Percentiles rank a stretch among this genome's conserved stretches.
Conservation (phyloP, 2,797 vertebrate species). For the Chaunax sp. region DNA sequence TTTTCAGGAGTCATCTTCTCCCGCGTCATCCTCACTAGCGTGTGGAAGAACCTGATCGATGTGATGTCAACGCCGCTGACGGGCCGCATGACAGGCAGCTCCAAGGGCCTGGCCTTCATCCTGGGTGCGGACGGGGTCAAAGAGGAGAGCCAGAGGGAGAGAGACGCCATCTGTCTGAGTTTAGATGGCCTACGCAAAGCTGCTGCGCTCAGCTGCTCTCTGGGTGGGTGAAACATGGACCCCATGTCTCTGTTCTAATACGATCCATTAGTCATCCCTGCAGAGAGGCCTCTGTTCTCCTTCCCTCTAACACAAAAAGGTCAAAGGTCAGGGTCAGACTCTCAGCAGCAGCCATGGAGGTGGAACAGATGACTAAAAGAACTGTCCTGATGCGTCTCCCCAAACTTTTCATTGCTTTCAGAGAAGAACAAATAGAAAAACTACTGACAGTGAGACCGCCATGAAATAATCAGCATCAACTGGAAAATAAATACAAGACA, state of each 20-base stretch:
- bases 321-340: neutral
- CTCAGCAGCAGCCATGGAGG: neutral
- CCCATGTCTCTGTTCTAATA: neutral
- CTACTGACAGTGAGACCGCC: too few species aligned
- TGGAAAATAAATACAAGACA: too few species aligned
- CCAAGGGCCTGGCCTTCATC: slow-evolving; percentile 93
- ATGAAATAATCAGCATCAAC: too few species aligned
- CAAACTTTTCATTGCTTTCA: too few species aligned
- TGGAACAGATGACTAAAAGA: slow-evolving; percentile 1
- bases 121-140: slow-evolving; percentile 93
- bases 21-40: slow-evolving; percentile 93
- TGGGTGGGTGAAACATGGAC: slow-evolving; percentile 83
- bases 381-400: too few species aligned
- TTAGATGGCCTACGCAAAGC: slow-evolving; percentile 94
- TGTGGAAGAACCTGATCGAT: slow-evolving; percentile 98
- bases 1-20: slow-evolving; percentile 90
- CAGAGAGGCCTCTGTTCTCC: neutral
- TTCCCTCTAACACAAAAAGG: neutral
- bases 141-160: slow-evolving; percentile 94
- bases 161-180: slow-evolving; percentile 95
- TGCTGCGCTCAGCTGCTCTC: slow-evolving; percentile 92
- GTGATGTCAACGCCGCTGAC: slow-evolving; percentile 93
- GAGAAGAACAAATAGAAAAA: too few species aligned
- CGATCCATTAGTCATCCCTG: neutral
- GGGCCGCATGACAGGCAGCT: slow-evolving; percentile 94